Evolutionary conservation across 1,140 invertebrate species (phyloP), one percentile per base, ranked within the genome.

Genomic region (Papilio machaon): DNA sequence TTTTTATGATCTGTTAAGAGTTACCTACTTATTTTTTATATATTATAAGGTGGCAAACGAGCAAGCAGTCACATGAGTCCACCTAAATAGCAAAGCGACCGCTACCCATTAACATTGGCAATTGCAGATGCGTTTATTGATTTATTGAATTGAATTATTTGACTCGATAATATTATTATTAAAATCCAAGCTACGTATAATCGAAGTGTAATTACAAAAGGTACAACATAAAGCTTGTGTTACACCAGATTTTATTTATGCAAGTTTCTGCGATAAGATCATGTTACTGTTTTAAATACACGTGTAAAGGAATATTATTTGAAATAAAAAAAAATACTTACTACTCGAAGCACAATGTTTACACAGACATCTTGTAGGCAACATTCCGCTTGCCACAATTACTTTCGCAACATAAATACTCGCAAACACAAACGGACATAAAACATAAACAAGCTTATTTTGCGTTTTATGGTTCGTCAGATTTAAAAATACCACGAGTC

Each of bases 321-420:
- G 3, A 23, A 30, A 23, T 19, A 76, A 75, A 52, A 76, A 76
- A 30, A 30, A 30, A 30, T 30, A 30, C 23, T 23, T 47, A 76
- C 17, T 7, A 73, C 11, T 5, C n/a, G 43, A 73, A 47, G 43
- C 19, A 74, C 43, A 76, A 52, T 76, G 47, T 76, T 76, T 76
- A 76, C 43, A 46, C 19, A 52, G 74, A 76, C 10, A 76, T 76
- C 19, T 23, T 52, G 15, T 35, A 43, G 35, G 43, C 47, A 76
- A 76, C 74, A 23, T 76, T 73, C n/a, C 73, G 38, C 17, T 73
- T 30, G 17, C 74, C 47, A 76, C 74, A 75, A 74, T 74, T 75
- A 75, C 73, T 54, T 52, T 49, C 46, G 64, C 73, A 73, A 84
- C 76, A 78, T 80, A 64, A 17, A 74, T 79, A 79, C 79, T 67